Conservation (phyloP, 2,113 vertebrate species). For the Pteruthius melanotis region DNA sequence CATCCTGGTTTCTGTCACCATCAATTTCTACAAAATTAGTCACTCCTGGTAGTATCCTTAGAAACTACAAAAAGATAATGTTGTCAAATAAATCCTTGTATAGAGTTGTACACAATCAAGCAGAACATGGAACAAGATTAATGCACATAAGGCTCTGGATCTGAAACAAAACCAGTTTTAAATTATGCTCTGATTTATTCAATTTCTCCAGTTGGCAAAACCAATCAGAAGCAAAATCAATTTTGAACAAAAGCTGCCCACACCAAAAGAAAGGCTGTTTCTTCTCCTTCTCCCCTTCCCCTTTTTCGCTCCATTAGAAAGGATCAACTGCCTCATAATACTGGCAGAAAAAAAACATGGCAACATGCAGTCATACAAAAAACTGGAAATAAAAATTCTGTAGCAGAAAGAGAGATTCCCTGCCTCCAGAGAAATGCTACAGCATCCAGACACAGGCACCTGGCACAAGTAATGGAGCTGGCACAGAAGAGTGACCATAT, state of each 20-base stretch:
- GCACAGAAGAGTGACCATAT: neutral
- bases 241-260: neutral
- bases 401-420: neutral
- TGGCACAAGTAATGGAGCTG: neutral
- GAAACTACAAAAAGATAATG: neutral
- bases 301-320: neutral
- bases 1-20: neutral
- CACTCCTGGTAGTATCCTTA: neutral
- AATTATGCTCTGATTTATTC: neutral
- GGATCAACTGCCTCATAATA: neutral
- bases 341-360: neutral
- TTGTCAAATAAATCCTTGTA: conserved; percentile 2
- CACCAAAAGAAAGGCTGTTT: neutral
- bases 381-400: neutral
- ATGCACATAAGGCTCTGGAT: neutral
- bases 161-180: neutral
- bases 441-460: fast-evolving
- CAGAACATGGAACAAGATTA: neutral
- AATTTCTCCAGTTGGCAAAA: neutral
- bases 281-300: neutral
- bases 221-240: neutral
- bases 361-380: neutral
- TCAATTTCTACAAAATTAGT: neutral
- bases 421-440: neutral
- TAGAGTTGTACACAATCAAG: neutral